A percentile compares a stretch with the other conserved stretches of the same genome.
These are phyloP conservation scores for Xanthorhoe spadicearia DNA, from an alignment of 2,888 invertebrate species.

Conservation along the genomic window DNA sequence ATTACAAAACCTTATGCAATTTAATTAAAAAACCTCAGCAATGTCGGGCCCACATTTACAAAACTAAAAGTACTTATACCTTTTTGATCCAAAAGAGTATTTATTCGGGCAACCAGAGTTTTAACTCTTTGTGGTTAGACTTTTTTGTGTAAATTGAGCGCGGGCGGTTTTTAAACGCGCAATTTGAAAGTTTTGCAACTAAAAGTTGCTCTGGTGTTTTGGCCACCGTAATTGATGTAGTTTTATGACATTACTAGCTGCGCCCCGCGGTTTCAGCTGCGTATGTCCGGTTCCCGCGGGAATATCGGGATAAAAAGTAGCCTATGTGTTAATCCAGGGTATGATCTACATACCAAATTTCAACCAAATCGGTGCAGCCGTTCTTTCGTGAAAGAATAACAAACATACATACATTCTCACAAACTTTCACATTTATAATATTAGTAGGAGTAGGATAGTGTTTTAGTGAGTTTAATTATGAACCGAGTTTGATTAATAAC, in stretches of 20 bases:
- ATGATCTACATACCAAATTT: no score
- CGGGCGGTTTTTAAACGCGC: slow-evolving; percentile 30
- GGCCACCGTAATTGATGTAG: background rate
- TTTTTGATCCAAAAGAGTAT: slow-evolving; percentile 2
- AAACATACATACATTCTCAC: no score
- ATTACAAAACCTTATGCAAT: background rate
- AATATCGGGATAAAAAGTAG: no score
- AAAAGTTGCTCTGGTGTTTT: slow-evolving; percentile 28
- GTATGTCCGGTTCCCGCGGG: no score
- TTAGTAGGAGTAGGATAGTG: no score
- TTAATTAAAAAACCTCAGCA: background rate
- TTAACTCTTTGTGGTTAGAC: slow-evolving; percentile 18
- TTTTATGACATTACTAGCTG: background rate
- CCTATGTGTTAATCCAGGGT: no score
- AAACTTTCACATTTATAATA: no score
- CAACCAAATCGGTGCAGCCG: no score
- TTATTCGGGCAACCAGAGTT: background rate
- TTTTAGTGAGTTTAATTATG: no score
- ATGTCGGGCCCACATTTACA: background rate
- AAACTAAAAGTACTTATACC: slow-evolving; percentile 13
- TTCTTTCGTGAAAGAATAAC: no score
- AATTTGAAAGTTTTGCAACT: slow-evolving; percentile 36
- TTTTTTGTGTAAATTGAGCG: slow-evolving; percentile 28
- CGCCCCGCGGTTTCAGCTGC: no score
- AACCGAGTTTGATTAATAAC: no score